phyloP scores from a whole-genome alignment of 2,113 vertebrate genomes.

The Cyanoderma ruficeps region DNA sequence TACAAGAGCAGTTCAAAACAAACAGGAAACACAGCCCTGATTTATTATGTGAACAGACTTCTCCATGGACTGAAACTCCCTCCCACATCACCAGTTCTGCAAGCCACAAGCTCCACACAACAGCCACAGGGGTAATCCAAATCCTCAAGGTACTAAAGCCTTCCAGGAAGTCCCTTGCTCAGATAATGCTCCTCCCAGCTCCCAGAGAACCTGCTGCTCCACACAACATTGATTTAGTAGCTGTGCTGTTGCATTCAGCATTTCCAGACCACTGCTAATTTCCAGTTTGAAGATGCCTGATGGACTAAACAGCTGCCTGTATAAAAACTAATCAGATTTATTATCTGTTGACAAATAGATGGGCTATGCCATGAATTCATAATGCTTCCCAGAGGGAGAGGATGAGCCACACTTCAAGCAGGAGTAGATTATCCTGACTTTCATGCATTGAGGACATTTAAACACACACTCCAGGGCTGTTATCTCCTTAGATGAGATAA shows the following conservation, averaged over 20 bases:
- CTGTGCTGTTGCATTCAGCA: not conserved
- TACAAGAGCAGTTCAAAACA: not conserved
- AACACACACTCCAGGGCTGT: not conserved
- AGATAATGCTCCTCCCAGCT: not conserved
- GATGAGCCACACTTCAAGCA: not conserved
- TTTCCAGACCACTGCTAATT: conserved; percentile 8
- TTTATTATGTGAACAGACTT: not conserved
- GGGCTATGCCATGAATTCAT: not conserved
- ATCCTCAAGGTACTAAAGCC: not conserved
- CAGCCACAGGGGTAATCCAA: not conserved
- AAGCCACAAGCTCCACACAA: not conserved
- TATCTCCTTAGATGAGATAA: not conserved
- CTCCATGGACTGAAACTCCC: not conserved
- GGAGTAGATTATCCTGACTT: not conserved
- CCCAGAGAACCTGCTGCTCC: not conserved
- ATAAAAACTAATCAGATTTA: conserved; percentile 14
- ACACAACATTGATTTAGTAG: not conserved
- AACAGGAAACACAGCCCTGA: not conserved
- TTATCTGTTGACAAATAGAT: conserved; percentile 18
- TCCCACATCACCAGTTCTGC: not conserved
- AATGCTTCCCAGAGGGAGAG: not conserved
- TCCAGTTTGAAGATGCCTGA: not conserved
- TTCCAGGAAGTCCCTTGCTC: not conserved
- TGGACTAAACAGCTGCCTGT: not conserved
- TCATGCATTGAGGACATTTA: not conserved